Base-by-base conservation (phyloP, 2,797 vertebrate species). In the Pangasius djambal region DNA sequence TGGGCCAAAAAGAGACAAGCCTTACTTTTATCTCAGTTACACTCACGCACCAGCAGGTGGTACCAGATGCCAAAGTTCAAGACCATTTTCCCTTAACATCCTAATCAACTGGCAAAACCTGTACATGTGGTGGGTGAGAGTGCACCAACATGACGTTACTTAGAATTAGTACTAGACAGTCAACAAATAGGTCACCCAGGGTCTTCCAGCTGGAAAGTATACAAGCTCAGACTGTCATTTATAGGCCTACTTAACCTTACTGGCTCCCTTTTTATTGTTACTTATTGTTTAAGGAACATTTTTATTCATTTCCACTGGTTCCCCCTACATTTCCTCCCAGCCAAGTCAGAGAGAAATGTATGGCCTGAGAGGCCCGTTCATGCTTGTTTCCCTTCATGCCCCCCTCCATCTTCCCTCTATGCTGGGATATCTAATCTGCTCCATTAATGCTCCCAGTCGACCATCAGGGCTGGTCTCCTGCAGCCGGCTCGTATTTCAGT, bases 361-460 rank as follows among this genome's bases (percentile, higher is more conserved):
- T 86, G 63, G 57, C 67, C 86, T 55, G 20, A 85, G 65, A 89
- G 86, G 81, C 69, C 28, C 28, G 25, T 87, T 85, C 86, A 85
- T 79, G 77, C 87, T 81, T 70, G 50, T 69, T 89, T 79, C 84
- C 79, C 74, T 70, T 37, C 20, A 1, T 6, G 25, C 63, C 57
- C 74, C 18, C 52, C 75, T 52, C 79, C 50, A 86, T 78, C 83
- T 61, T 65, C 69, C 57, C 67, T 89, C 88, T 86, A 83, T 86
- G 37, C 88, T 8, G 86, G 91, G 95, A 95, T 94, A 95, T 94
- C 92, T 94, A 93, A 96, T 95, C 94, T 94, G 93, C 91, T 94
- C 95, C 95, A 95, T 95, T 95, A 95, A 95, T 92, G 94, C 93
- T 95, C 93, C 93, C 93, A 95, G 92, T 93, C 93, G 93, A 95